Evolutionary conservation across 2,113 vertebrate genomes (phyloP).

Genomic region (Glaucomys volans): DNA sequence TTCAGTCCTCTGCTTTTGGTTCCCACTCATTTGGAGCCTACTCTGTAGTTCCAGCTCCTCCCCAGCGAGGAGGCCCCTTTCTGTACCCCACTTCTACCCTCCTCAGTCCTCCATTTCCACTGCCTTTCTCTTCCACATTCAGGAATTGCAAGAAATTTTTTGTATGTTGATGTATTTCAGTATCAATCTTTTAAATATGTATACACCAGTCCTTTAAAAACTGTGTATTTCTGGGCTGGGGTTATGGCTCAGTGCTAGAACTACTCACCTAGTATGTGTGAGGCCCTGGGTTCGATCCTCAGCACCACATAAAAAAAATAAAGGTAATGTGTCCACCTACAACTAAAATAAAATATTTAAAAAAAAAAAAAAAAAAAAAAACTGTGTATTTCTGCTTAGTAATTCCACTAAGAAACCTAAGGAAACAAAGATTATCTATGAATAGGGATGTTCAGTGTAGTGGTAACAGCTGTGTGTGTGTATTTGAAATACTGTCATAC

Average conservation of each 20-base stretch:
- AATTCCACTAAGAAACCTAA: slow-evolving; percentile 27
- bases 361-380: too few species aligned
- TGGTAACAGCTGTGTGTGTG: background rate
- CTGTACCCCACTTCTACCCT: background rate
- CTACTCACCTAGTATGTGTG: too few species aligned
- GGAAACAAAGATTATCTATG: slow-evolving; percentile 21
- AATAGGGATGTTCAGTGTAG: background rate
- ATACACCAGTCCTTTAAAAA: background rate
- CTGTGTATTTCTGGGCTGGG: too few species aligned
- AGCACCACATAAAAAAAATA: too few species aligned
- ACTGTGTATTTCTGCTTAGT: slow-evolving; percentile 6
- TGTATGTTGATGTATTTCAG: background rate
- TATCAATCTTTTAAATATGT: background rate
- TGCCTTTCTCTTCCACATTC: background rate
- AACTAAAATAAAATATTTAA: too few species aligned
- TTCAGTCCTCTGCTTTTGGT: background rate
- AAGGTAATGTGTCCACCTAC: too few species aligned
- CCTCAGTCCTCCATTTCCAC: background rate
- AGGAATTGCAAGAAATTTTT: background rate
- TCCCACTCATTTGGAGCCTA: background rate
- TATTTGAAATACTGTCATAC: background rate
- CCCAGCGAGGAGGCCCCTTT: background rate
- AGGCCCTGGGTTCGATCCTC: too few species aligned
- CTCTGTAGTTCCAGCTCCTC: too few species aligned
- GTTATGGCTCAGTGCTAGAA: too few species aligned